Conservation (phyloP, 1,140 invertebrate genomes). For the Phocides pigmalion region DNA sequence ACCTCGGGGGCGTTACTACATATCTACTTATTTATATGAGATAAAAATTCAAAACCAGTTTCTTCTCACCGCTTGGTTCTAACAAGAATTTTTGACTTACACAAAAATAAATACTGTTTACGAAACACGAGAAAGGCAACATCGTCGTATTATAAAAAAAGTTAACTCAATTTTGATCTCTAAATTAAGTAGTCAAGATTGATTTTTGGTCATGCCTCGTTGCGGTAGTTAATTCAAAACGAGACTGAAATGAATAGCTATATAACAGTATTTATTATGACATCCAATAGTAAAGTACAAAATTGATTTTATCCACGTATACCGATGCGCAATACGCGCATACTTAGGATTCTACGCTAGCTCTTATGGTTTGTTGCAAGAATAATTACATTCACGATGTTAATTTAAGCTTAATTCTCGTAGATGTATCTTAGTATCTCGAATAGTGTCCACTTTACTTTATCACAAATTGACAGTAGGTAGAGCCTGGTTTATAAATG, state of each 20-base stretch:
- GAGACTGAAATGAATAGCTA: constrained; percentile 65
- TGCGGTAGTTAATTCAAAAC: constrained; percentile 58
- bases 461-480: constrained; percentile 34
- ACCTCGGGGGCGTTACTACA: constrained; percentile 65
- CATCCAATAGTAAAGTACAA: constrained; percentile 78
- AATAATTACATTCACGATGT: constrained; percentile 16
- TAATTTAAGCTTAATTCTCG: constrained; percentile 28
- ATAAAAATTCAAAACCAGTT: constrained; percentile 76
- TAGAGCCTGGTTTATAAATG: constrained; percentile 19
- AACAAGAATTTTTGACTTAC: constrained; percentile 80
- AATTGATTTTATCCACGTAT: constrained; percentile 75
- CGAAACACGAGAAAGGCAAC: constrained; percentile 77
- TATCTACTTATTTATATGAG: constrained; percentile 76
- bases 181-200: constrained; percentile 58
- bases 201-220: constrained; percentile 54
- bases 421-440: constrained; percentile 23
- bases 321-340: constrained; percentile 45
- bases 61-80: constrained; percentile 69
- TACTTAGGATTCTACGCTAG: constrained; percentile 56
- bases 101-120: constrained; percentile 82
- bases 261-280: constrained; percentile 80
- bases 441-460: constrained; percentile 33
- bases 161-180: constrained; percentile 54
- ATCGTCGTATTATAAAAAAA: constrained; percentile 50
- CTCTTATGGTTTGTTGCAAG: neutral